phyloP scores from a whole-genome alignment of 2,888 invertebrate species.

The Stegophylla sp. region DNA sequence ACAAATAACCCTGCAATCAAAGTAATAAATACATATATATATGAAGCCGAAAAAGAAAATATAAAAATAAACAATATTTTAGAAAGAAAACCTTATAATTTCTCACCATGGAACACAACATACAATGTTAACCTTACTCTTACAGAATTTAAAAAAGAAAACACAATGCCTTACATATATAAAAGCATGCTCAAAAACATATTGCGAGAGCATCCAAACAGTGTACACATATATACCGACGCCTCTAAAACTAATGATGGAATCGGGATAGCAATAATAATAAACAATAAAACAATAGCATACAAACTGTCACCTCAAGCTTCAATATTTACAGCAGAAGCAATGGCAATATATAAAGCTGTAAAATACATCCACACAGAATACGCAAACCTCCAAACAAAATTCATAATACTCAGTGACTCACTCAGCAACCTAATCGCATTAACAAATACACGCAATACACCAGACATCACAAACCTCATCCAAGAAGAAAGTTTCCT shows the following conservation, averaged over 20 bases:
- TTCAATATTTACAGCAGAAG: slow-evolving; percentile 7
- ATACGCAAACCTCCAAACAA: background rate
- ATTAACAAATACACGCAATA: background rate
- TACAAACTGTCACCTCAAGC: background rate
- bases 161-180: background rate
- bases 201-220: slow-evolving; percentile 5
- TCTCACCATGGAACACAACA: background rate
- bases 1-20: background rate
- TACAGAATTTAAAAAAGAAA: slow-evolving; percentile 13
- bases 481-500: slow-evolving; percentile 10
- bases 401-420: background rate
- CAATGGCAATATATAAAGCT: background rate
- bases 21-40: background rate
- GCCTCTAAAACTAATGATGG: background rate
- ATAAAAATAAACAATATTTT: slow-evolving; percentile 11
- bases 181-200: background rate
- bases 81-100: background rate
- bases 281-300: slow-evolving; percentile 24
- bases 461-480: background rate
- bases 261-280: background rate
- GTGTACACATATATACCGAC: background rate
- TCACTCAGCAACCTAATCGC: slow-evolving; percentile 1
- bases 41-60: slow-evolving; percentile 6
- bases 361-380: background rate
- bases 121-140: no score